Conservation (phyloP, 2,797 vertebrate species). For the Gobio occitaniae region DNA sequence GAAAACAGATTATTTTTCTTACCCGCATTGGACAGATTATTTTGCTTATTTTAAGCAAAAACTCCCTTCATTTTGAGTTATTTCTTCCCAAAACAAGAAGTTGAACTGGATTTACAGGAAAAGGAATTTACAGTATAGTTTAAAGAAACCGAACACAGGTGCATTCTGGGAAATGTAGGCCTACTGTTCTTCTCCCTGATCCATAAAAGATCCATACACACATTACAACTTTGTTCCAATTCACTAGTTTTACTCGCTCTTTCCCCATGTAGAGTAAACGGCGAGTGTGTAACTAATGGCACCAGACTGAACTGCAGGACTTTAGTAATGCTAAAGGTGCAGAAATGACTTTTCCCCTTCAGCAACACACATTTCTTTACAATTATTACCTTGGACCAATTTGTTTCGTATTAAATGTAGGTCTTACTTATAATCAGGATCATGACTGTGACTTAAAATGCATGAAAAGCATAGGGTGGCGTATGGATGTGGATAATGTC, state of each 20-base stretch:
- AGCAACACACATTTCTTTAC: neutral
- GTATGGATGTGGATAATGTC: conserved; percentile 17
- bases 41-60: too few species aligned
- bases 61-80: too few species aligned
- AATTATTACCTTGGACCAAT: neutral
- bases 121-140: neutral
- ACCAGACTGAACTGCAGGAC: neutral
- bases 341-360: neutral
- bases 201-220: too few species aligned
- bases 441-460: neutral
- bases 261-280: neutral
- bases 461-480: neutral
- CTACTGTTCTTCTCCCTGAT: neutral
- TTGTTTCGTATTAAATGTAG: neutral
- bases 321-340: neutral
- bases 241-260: neutral
- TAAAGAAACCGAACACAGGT: neutral
- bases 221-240: neutral
- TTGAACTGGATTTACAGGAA: neutral
- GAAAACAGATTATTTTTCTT: too few species aligned
- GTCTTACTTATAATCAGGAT: neutral
- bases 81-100: too few species aligned
- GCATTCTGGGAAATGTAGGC: neutral
- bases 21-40: too few species aligned
- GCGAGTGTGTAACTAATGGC: neutral